A percentile compares a stretch with the other conserved stretches of the same genome.
phyloP scores from a whole-genome alignment of 64 coral and sea anemone genomes.

The Montipora foliosa region DNA sequence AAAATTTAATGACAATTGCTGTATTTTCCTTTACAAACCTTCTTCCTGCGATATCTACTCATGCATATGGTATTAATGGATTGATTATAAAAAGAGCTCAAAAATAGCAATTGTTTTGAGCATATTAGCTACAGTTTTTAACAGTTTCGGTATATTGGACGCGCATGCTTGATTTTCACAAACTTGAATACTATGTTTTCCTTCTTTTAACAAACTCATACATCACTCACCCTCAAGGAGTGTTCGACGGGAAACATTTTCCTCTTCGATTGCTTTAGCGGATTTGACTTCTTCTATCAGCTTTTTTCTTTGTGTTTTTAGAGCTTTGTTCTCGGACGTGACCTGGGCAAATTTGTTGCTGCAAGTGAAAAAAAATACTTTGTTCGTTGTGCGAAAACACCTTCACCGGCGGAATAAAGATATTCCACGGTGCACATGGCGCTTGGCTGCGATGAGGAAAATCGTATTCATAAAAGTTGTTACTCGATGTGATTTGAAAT shows the following conservation, averaged over 20 bases:
- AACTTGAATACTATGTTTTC: background rate
- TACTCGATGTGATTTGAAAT: too few relatives aligned
- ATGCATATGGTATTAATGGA: too few relatives aligned
- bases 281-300: background rate
- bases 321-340: background rate
- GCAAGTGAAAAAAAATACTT: background rate
- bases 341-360: slow-evolving; percentile 24
- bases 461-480: too few relatives aligned
- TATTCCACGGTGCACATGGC: too few relatives aligned
- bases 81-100: too few relatives aligned
- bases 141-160: too few relatives aligned
- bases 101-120: too few relatives aligned
- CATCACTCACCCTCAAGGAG: background rate
- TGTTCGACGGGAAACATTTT: background rate
- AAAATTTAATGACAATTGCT: too few relatives aligned
- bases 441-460: too few relatives aligned
- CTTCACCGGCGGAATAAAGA: background rate
- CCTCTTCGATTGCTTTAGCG: background rate
- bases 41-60: too few relatives aligned
- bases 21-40: too few relatives aligned
- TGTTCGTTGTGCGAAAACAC: background rate
- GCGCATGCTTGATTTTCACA: background rate
- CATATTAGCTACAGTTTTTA: too few relatives aligned
- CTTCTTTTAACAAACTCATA: background rate
- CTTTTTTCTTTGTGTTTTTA: background rate